Percentiles rank a stretch among this genome's conserved stretches.
phyloP scores from a whole-genome alignment of 2,113 vertebrate species.

The Hymenochirus boettgeri region DNA sequence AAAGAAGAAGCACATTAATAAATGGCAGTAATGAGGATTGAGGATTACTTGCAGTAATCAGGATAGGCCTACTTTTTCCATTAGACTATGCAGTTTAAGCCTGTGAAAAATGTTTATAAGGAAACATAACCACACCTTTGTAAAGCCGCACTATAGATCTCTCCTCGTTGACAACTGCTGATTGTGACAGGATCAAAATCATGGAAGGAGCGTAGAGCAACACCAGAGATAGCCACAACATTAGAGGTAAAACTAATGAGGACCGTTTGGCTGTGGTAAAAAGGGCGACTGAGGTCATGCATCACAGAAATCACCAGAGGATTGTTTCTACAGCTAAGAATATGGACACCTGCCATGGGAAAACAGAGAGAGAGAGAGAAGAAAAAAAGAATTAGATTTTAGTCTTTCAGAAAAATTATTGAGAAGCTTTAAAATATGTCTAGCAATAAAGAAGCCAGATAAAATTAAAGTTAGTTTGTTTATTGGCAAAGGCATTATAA shows the following conservation, averaged over 20 bases:
- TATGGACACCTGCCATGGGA: constrained; percentile 80
- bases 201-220: constrained; percentile 95
- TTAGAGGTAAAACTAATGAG: constrained; percentile 84
- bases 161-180: constrained; percentile 93
- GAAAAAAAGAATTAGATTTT: not conserved
- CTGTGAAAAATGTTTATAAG: not conserved
- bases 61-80: too few relatives aligned
- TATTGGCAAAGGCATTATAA: too few relatives aligned
- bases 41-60: too few relatives aligned
- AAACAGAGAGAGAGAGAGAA: constrained; percentile 40
- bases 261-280: constrained; percentile 93
- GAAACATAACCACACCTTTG: constrained; percentile 79
- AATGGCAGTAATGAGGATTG: too few relatives aligned
- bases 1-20: too few relatives aligned
- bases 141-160: constrained; percentile 92
- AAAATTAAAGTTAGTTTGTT: not conserved
- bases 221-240: constrained; percentile 91
- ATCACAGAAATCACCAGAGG: constrained; percentile 94
- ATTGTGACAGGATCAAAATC: constrained; percentile 97
- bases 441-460: not conserved
- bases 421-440: not conserved
- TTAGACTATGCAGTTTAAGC: too few relatives aligned
- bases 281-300: constrained; percentile 94
- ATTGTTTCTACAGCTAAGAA: constrained; percentile 94
- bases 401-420: not conserved